Base-by-base conservation (phyloP, 2,797 vertebrate species). In the Oreonectes daqikongensis region DNA sequence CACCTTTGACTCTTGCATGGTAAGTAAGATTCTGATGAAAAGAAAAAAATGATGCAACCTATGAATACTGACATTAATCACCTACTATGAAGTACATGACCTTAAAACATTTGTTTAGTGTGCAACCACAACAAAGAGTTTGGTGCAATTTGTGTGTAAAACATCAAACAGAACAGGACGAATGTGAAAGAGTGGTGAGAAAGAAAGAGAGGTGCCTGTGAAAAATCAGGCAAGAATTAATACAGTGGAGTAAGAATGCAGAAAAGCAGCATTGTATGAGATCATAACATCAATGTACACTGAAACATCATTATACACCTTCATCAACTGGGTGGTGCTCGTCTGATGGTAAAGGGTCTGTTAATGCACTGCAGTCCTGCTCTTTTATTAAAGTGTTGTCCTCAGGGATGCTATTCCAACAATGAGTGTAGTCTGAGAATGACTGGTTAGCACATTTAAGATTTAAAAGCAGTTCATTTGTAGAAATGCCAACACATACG, bases 191-290 rank as follows among this genome's bases (percentile, higher is more conserved):
- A 50, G 8, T 17, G 44, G 4, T 46, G 44, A 46, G 44, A 53
- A 68, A 7, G n/a, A 24, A 44, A 20, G 12, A 1, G 26, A 48
- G 12, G 30, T 9, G 57, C 57, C 59, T 24, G 59, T 35, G 28
- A 72, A 72, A 48, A 46, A 60, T 48, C 26, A 60, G 26, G 22
- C 40, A 22, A 38, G 24, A 61, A 61, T 32, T 38, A 18, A 74
- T 74, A 20, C 17, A 53, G 7, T 42, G 7, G 48, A 35, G 64
- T 22, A 44, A 38, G 35, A 75, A 75, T 66, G 61, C 35, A 30
- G 61, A 74, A 55, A 65, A 55, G 24, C 35, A 44, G 66, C 72
- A 55, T 44, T 66, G 17, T 0, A n/a, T 35, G 40, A 30, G 72
- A 55, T 55, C 12, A 66, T 74, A 15, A 44, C 35, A 44, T 53